Base-by-base conservation (phyloP, 2,797 vertebrate genomes). In the Sphenodon punctatus region DNA sequence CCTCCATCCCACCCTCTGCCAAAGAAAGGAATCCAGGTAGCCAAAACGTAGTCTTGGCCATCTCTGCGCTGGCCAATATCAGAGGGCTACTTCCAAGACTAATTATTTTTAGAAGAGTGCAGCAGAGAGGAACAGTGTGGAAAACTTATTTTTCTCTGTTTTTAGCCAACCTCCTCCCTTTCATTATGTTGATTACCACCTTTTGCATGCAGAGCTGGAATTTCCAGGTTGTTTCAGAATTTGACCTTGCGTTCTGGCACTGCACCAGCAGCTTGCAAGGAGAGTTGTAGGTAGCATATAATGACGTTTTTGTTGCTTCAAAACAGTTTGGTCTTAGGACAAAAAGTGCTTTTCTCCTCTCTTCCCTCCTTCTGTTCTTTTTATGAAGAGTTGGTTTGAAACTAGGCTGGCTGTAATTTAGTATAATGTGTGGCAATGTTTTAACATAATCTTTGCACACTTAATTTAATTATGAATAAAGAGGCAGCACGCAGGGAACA, bases 61-160 rank as follows among this genome's bases (percentile, higher is more conserved):
- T 17, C 11, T 30, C 49, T 70, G 0, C 14, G 7, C 43, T 13
- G 49, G 0, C 12, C 1, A 2, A 82, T 84, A 30, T 63, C 82
- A 12, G n/a, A 58, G 73, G 60, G 27, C 25, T 3, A 2, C 9
- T 15, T 0, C 0, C 11, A 34, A 0, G 67, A 25, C 22, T 79
- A 23, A 38, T 60, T 23, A 20, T 27, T 60, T 60, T n/a, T n/a
- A 51, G 45, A 82, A 65, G 34, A 65, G 30, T 0, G 0, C 34
- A 45, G 30, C 38, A 82, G 27, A 10, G n/a, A n/a, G n/a, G n/a
- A n/a, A n/a, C n/a, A 69, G 51, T 11, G 13, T 39, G 53, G 48
- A 30, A n/a, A 64, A 16, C 80, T 89, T 46, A 45, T 45, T 53
- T 68, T 87, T 64, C 13, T 93, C 63, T 87, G 88, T 80, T 23